A percentile compares a stretch with the other conserved stretches of the same genome.
Conservation (phyloP, 2,113 vertebrate genomes). For the Odocoileus hemionus region DNA sequence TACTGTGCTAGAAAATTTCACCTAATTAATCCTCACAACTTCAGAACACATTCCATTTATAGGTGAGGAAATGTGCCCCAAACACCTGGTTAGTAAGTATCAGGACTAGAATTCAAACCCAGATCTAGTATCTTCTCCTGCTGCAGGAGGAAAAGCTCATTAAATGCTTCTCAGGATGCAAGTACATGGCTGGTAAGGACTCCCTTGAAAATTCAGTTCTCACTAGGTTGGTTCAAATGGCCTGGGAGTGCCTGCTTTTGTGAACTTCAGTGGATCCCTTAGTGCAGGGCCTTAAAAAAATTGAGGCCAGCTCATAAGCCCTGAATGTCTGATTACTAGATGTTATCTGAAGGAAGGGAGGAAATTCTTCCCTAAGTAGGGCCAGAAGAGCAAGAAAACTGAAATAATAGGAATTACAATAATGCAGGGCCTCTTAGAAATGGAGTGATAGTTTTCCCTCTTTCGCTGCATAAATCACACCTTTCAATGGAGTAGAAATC, state of each 20-base stretch:
- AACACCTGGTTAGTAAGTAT: neutral
- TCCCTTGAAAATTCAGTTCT: neutral
- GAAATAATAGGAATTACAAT: neutral
- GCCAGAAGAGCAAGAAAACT: neutral
- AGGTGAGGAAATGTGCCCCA: neutral
- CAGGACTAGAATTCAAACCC: neutral
- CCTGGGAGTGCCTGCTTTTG: neutral
- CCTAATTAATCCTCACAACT: neutral
- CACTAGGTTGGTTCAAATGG: neutral
- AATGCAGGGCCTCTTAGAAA: neutral
- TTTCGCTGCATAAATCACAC: neutral
- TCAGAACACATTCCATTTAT: neutral
- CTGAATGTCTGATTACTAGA: neutral
- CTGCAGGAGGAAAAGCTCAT: neutral
- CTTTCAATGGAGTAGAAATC: neutral
- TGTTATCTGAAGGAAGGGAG: neutral
- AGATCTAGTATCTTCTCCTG: neutral
- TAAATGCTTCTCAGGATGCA: neutral
- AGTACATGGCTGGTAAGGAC: neutral
- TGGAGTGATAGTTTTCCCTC: neutral
- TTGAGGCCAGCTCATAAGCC: neutral
- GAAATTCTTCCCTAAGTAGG: neutral
- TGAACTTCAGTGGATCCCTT: neutral
- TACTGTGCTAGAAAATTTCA: neutral
- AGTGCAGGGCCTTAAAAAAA: neutral